phyloP scores from a whole-genome alignment of 2,113 vertebrate genomes.

The Muntiacus reevesi region DNA sequence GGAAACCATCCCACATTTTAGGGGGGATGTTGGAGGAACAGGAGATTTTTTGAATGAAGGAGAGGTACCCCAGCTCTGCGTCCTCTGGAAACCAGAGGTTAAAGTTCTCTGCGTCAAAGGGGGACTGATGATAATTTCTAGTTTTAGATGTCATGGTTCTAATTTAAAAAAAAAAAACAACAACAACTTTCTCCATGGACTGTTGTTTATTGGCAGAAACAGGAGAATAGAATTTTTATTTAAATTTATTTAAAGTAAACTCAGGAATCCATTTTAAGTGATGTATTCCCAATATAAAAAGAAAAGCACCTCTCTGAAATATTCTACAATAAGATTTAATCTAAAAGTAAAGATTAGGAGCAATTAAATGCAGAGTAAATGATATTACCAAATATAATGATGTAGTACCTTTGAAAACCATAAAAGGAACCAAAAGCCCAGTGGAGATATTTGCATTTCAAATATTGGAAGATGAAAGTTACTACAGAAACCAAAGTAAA shows the following conservation, averaged over 20 bases:
- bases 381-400: conserved; percentile 38
- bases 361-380: conserved; percentile 25
- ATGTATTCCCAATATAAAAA: background rate
- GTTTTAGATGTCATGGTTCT: conserved; percentile 8
- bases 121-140: background rate
- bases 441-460: conserved; percentile 8
- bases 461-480: background rate
- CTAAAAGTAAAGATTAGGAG: conserved; percentile 38
- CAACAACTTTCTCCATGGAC: background rate
- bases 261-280: background rate
- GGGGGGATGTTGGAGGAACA: background rate
- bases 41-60: background rate
- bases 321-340: conserved; percentile 1
- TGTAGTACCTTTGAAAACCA: background rate
- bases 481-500: background rate
- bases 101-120: background rate
- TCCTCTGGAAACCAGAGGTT: background rate
- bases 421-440: conserved; percentile 45
- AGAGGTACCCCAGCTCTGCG: background rate
- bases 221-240: background rate
- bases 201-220: background rate
- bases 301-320: background rate
- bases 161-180: background rate
- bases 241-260: conserved; percentile 21
- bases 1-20: background rate